Conservation (phyloP, 2,888 invertebrate genomes). For the Lydus trimaculatus region DNA sequence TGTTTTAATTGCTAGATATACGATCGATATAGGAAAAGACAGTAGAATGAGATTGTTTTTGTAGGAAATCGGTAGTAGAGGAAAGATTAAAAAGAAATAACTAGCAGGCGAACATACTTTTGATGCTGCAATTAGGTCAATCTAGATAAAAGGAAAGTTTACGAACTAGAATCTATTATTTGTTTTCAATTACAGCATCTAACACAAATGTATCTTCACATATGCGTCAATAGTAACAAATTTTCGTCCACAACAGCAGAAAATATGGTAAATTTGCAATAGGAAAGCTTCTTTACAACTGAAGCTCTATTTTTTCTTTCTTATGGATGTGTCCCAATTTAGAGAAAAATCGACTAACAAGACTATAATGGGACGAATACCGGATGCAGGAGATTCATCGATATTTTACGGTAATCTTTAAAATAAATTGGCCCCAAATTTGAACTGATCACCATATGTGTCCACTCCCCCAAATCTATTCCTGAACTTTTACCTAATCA, state of each 20-base stretch:
- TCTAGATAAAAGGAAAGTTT: not conserved
- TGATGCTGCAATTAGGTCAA: not conserved
- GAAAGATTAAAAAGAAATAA: not conserved
- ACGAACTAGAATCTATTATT: not conserved
- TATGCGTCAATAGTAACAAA: not conserved
- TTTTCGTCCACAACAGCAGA: not conserved
- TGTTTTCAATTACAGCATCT: not conserved
- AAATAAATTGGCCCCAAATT: not conserved
- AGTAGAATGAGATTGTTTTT: not conserved
- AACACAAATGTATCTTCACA: not conserved
- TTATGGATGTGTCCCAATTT: too few relatives aligned
- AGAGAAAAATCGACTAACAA: too few relatives aligned
- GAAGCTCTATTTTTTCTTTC: not conserved
- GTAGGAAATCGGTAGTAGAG: not conserved
- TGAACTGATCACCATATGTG: not conserved
- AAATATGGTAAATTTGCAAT: not conserved
- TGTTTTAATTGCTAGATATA: not conserved
- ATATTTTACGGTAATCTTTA: too few relatives aligned
- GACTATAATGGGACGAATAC: too few relatives aligned
- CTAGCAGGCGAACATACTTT: not conserved
- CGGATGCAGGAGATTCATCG: too few relatives aligned
- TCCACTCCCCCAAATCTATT: not conserved
- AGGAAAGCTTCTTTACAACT: not conserved
- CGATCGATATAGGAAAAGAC: not conserved
- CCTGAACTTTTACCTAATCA: not conserved